Base-by-base conservation (phyloP, 1,140 invertebrate species). In the Brachionus calyciflorus region DNA sequence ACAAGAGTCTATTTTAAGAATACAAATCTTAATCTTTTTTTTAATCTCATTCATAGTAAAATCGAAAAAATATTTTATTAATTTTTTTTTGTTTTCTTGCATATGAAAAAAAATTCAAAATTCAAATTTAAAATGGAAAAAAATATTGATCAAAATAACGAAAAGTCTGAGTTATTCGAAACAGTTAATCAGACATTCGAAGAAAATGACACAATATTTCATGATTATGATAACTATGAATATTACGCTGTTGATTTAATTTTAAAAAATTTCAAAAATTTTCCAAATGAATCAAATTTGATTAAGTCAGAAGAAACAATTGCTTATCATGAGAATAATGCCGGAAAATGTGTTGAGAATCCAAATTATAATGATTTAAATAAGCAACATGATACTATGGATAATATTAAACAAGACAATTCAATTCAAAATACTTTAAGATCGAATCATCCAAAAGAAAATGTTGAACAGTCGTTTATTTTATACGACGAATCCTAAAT, bases 181-280 rank as follows among this genome's bases (percentile, higher is more conserved):
- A 24, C 4, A 28, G 26, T 0, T n/a, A n/a, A n/a, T 14, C 12
- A 37, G 33, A 26, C 46, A 21, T 44, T 21, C 3, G 51, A 51
- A 48, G 24, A 5, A 2, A 53, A 70, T 24, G 7, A n/a, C n/a
- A n/a, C 28, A 19, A 14, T 51, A 12, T 73, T 73, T 49, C 46
- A 73, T 30, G 69, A 73, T 49, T 73, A 73, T n/a, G 69, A 73
- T 40, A 73, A 73, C 48, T 73, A 73, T 41, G 69, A 73, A 26
- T 73, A 73, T 30, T 73, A 51, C 40, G 69, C 69, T n/a, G 37
- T 73, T 3, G 69, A 73, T 55, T 24, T 14, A 28, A 30, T 73
- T 44, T 41, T 65, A 44, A 65, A 65, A 24, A 21, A 65, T 5
- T 41, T 24, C 17, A 65, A 65, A 65, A 44, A 44, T 24, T 65